Evolutionary conservation across 1,140 invertebrate species (phyloP), one percentile per base, ranked within the genome.

Genomic region (Periplaneta americana): DNA sequence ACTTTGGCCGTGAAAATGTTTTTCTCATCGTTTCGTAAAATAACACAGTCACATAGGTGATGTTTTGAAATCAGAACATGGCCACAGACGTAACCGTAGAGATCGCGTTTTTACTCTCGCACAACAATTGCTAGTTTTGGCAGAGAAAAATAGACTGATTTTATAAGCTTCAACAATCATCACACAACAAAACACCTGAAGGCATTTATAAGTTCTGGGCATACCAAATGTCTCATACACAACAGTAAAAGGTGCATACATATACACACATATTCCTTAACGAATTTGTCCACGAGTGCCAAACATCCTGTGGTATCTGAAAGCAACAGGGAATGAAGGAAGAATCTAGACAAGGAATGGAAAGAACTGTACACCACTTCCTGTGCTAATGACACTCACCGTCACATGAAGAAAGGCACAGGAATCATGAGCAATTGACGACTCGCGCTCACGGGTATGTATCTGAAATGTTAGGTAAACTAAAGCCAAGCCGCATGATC

Each of bases 381-480:
- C 13, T 36, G 34, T 28, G 28, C 35, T n/a, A 28, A 39, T 39
- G 34, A 78, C 76, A 75, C 74, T n/a, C n/a, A n/a, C n/a, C 28
- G 48, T 66, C 76, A 78, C 34, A 78, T 36, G 34, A 34, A 78
- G 76, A 78, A 78, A 78, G 9, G 35, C 76, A 37, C 35, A 39
- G 34, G 18, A 78, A 78, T 78, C 15, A 78, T 31, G 18, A 78
- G 35, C 35, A 78, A 78, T 22, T 31, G 28, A 28, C 18, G 28
- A 22, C 37, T 78, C 36, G n/a, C 28, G 28, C 15, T 2, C 5
- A 22, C 76, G 28, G 36, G 76, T 36, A 77, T 35, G 33, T n/a
- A 35, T 28, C 18, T 36, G n/a, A 37, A 37, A 9, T 31, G 15
- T 31, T n/a, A 22, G 9, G 75, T 34, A 34, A 77, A 77, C 18